phyloP scores from a whole-genome alignment of 1,140 invertebrate genomes.

The Heliothis subflexa region DNA sequence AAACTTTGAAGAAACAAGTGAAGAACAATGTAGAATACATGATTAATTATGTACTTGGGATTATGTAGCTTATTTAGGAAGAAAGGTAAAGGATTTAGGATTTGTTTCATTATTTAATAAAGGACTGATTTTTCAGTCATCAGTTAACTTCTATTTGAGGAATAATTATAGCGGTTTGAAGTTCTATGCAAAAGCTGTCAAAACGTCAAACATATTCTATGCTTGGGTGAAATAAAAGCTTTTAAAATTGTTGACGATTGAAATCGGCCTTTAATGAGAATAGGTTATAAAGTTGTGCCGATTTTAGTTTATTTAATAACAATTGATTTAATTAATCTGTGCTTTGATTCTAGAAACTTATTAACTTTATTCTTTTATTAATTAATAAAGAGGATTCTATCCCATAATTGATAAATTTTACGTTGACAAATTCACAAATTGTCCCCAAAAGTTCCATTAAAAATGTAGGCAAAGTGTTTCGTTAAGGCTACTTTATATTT shows the following conservation, averaged over 20 bases:
- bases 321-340: not conserved
- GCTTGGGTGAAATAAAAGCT: too few species aligned
- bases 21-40: not conserved
- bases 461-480: not conserved
- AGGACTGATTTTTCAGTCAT: too few species aligned
- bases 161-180: too few species aligned
- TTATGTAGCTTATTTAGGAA: not conserved
- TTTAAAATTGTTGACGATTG: too few species aligned
- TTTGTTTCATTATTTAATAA: not conserved
- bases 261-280: not conserved
- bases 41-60: not conserved
- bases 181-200: too few species aligned
- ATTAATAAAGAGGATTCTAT: too few species aligned
- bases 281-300: not conserved
- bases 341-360: not conserved
- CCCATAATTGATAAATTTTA: not conserved
- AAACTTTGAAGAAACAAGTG: not conserved
- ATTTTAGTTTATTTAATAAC: not conserved
- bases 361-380: not conserved
- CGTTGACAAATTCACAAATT: not conserved
- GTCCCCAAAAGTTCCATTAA: not conserved
- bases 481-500: conserved; percentile 16
- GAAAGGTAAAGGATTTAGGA: not conserved
- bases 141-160: too few species aligned
- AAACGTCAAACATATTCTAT: not conserved